phyloP scores from a whole-genome alignment of 2,113 vertebrate species.

The Podarcis cretensis region DNA sequence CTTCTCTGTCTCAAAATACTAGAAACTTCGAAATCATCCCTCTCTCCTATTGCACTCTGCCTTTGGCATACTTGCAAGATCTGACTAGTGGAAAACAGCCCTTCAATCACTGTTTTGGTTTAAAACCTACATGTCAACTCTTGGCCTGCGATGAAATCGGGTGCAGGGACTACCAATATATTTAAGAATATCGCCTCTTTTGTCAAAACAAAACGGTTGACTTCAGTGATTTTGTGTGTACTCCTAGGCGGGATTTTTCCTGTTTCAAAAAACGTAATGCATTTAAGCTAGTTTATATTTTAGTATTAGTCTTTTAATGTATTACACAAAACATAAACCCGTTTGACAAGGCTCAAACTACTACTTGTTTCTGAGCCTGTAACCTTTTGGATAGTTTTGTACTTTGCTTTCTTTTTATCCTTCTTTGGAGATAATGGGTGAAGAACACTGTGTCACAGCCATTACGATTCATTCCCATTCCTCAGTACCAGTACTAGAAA shows the following conservation, averaged over 20 bases:
- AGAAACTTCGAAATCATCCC: too few species aligned
- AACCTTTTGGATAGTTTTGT: neutral
- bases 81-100: neutral
- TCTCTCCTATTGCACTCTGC: neutral
- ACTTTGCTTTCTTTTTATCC: neutral
- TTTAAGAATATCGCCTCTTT: neutral
- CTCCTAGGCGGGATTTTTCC: neutral
- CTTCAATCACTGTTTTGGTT: neutral
- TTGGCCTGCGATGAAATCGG: neutral
- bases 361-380: neutral
- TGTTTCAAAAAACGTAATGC: neutral
- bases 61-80: neutral
- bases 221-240: neutral
- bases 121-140: neutral
- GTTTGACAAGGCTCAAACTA: neutral
- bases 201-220: neutral
- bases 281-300: neutral
- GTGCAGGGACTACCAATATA: neutral
- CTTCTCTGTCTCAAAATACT: too few species aligned
- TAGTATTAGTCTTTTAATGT: neutral
- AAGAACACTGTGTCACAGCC: neutral
- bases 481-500: rapidly evolving
- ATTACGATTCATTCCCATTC: neutral
- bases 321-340: neutral
- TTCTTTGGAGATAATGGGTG: neutral